phyloP scores from a whole-genome alignment of 2,113 vertebrate genomes.

The Mixornis gularis region DNA sequence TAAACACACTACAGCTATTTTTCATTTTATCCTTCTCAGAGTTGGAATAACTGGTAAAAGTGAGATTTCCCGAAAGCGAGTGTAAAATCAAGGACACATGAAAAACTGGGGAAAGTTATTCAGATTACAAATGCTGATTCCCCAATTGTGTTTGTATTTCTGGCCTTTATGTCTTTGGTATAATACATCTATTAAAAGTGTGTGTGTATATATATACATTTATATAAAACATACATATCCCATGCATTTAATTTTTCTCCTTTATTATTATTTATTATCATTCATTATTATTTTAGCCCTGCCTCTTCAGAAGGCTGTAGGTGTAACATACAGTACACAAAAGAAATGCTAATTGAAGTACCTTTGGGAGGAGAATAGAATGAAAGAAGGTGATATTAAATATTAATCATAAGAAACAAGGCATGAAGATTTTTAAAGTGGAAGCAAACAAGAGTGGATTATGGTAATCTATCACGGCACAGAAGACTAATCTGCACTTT shows the following conservation, averaged over 20 bases:
- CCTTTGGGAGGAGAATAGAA: neutral
- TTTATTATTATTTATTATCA: neutral
- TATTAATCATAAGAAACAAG: neutral
- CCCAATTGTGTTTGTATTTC: neutral
- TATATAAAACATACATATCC: neutral
- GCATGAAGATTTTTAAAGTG: neutral
- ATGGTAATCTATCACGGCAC: neutral
- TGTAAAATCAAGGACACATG: neutral
- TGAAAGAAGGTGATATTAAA: neutral
- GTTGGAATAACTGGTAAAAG: neutral
- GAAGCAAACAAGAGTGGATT: neutral
- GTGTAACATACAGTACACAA: neutral
- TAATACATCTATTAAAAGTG: neutral
- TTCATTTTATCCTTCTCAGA: neutral
- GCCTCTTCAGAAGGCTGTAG: neutral
- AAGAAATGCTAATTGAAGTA: conserved; percentile 32
- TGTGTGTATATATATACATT: too few species aligned
- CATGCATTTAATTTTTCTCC: neutral
- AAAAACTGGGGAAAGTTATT: neutral
- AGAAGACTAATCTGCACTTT: neutral
- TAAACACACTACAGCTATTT: neutral
- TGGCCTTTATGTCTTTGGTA: neutral
- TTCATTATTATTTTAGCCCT: neutral
- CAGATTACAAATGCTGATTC: neutral
- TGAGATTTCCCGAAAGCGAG: neutral